Base-by-base conservation (phyloP, 2,113 vertebrate genomes). In the Oreotrochilus melanogaster region DNA sequence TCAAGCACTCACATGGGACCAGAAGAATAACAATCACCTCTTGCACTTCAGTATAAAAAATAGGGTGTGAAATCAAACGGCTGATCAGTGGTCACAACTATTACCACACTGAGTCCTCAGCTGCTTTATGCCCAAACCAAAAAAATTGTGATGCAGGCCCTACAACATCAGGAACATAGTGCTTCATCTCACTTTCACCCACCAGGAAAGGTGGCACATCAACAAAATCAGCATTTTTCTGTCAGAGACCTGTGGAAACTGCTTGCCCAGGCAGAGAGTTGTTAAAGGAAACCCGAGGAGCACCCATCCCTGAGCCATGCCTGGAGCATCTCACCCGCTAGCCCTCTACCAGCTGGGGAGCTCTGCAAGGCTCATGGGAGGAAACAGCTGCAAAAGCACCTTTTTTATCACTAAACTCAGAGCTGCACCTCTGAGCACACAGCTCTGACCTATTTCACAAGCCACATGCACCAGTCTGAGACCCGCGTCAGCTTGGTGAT, bases 271-370 rank as follows among this genome's bases (percentile, higher is more conserved):
- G 42, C 16, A 6, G 27, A 25, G 27, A 57, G 22, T 21, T 69
- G 79, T 72, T 58, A 39, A 45, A 89, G 60, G 57, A 94, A 84
- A 81, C n/a, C 5, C 7, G 5, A 27, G 19, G 43, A 78, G 76
- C n/a, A 33, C 47, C 54, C 0, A 0, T 64, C 45, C n/a, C 33
- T 0, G 2, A 33, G 45, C 25, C 2, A 1, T 58, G 69, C 39
- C 53, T 28, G 42, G 15, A 1, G 1, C 21, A 9, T 75, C 69
- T 95, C 13, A 5, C 5, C 39, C 11, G 39, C 11, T 39, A 39
- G 39, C 18, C 35, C 35, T 37, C 9, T 19, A 33, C 0, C 0
- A 35, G 47, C 54, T 58, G 48, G 33, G 67, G 67, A 92, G 48
- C 48, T 86, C 79, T 60, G 58, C n/a, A 64, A 61, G 33, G 27